Evolutionary conservation across 2,888 invertebrate species (phyloP).

Genomic region (Xanthorhoe designata): DNA sequence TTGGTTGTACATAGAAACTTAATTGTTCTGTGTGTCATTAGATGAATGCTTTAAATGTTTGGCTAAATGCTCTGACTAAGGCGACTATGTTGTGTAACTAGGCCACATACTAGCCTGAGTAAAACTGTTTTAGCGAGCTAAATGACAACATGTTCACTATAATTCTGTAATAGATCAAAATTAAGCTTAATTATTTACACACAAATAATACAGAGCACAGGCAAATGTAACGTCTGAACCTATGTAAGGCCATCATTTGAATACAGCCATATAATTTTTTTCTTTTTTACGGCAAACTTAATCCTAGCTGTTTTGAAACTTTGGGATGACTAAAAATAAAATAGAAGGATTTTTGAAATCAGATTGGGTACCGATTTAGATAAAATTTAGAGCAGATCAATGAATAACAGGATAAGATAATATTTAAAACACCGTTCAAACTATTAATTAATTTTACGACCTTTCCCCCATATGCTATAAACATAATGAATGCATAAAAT

Average conservation of each 20-base stretch:
- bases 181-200: background rate
- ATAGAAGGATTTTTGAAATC: no score
- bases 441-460: background rate
- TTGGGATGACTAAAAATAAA: no score
- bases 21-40: constrained; percentile 22
- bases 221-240: no score
- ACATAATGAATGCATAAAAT: constrained; percentile 7
- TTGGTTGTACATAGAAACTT: constrained; percentile 1
- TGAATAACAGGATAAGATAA: no score
- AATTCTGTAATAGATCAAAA: background rate
- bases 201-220: no score
- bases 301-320: no score
- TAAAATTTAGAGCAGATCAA: no score
- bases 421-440: no score
- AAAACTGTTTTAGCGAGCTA: constrained; percentile 2
- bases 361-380: no score
- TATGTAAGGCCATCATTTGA: no score
- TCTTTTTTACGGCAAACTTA: no score
- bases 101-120: constrained; percentile 25
- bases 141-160: background rate
- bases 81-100: constrained; percentile 21
- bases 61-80: constrained; percentile 14
- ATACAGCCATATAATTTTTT: no score
- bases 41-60: constrained; percentile 19
- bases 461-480: background rate